A percentile compares a stretch with the other conserved stretches of the same genome.
Evolutionary conservation across 2,797 vertebrate genomes (phyloP).

Genomic region (Acanthis flammea): DNA sequence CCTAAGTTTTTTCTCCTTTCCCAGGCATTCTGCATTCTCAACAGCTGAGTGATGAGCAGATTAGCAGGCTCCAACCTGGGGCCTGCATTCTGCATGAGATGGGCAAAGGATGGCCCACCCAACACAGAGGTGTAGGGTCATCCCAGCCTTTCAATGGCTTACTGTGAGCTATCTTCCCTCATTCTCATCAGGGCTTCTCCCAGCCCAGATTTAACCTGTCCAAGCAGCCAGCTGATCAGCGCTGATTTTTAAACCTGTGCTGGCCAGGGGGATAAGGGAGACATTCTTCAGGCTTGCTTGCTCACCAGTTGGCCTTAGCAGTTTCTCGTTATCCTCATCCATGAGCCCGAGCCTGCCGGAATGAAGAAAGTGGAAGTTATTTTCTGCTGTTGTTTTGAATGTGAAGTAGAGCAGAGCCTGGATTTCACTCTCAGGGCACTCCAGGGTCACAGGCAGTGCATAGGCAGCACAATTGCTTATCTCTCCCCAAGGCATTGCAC

Average conservation of each 20-base stretch:
- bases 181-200: background rate
- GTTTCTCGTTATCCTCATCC: background rate
- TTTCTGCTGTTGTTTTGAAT: constrained; percentile 53
- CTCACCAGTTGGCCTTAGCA: background rate
- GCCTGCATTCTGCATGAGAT: background rate
- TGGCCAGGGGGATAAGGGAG: background rate
- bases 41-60: background rate
- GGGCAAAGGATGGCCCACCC: background rate
- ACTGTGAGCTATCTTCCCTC: background rate
- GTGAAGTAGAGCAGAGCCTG: background rate
- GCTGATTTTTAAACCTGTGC: background rate
- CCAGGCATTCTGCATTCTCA: background rate
- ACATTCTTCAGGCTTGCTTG: background rate
- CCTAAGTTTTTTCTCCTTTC: background rate
- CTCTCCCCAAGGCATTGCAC: background rate
- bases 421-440: constrained; percentile 21
- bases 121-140: background rate
- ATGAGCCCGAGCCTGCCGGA: background rate
- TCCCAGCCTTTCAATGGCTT: background rate
- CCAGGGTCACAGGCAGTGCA: background rate
- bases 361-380: constrained; percentile 16
- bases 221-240: background rate
- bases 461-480: constrained; percentile 30
- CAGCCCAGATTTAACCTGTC: background rate
- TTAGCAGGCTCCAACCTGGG: background rate